Base-by-base conservation (phyloP, 2,113 vertebrate genomes). In the Mustela lutreola region DNA sequence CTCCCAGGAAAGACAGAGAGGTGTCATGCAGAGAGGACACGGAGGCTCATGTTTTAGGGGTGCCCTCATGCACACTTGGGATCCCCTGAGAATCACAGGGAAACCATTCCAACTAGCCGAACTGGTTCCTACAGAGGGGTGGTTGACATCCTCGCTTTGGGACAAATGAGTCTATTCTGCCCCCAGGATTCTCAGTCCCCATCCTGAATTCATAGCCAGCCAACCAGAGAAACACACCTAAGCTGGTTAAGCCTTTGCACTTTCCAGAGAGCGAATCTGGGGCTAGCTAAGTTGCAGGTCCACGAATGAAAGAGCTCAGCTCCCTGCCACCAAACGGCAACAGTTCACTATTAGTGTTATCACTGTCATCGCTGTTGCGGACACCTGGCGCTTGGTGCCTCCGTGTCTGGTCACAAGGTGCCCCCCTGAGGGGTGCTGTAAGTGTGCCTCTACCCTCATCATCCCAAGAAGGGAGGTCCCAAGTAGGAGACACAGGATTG, bases 341-440 rank as follows among this genome's bases (percentile, higher is more conserved):
- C 0, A 0, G 2, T 45, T 18, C 26, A 31, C 22, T 42, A 10
- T 31, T 8, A n/a, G n/a, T 1, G 42, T 45, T 10, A 21, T n/a
- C 39, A 62, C 4, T 19, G 56, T 33, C 4, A 3, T 18, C 5
- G 2, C 0, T 28, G 53, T 42, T 18, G 71, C 53, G 33, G 26
- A n/a, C 7, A 42, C 33, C 18, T 14, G 48, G 81, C 83, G n/a
- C 42, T 89, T 60, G 1, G 6, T 0, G 65, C 18, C 73, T 70
- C 24, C 36, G 39, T 14, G 62, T 82, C 67, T 28, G 15, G 31
- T 42, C 28, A 33, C 31, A 39, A 65, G 48, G 50, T 7, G 2
- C 39, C 33, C 67, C 45, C 56, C 16, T 24, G 1, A 86, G 33
- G 45, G 14, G 21, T 3, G 4, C 16, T 70, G 31, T 42, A 9